Conservation (phyloP, 2,888 invertebrate species). For the Diachrysia chrysitis region DNA sequence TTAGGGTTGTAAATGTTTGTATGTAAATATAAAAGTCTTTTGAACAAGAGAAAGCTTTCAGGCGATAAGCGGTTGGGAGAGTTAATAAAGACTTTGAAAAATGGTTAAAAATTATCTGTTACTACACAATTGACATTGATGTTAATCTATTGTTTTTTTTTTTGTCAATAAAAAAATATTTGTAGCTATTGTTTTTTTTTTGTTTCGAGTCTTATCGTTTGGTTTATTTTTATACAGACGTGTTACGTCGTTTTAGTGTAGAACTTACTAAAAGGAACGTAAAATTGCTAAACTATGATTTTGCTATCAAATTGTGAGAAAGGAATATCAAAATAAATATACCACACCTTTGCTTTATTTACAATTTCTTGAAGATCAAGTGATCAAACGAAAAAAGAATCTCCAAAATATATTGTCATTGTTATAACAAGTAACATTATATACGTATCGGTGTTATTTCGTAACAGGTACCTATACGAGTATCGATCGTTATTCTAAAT, state of each 20-base stretch:
- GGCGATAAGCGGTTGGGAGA: not conserved
- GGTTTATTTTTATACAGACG: too few relatives aligned
- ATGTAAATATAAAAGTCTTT: not conserved
- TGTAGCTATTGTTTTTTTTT: not conserved
- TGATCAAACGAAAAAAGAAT: not conserved
- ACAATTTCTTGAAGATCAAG: not conserved
- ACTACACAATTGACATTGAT: not conserved
- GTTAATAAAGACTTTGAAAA: slow-evolving; percentile 1
- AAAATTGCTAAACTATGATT: not conserved
- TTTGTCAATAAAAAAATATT: not conserved
- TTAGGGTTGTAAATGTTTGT: slow-evolving; percentile 7
- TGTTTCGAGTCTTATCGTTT: not conserved
- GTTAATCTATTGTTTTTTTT: not conserved
- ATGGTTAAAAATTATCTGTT: not conserved
- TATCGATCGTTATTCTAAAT: slow-evolving; percentile 56
- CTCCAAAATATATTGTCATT: not conserved
- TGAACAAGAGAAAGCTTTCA: slow-evolving; percentile 6
- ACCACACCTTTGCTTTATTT: not conserved
- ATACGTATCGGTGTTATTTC: not conserved
- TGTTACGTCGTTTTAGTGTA: not conserved
- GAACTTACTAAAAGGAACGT: not conserved
- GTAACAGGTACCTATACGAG: slow-evolving; percentile 5
- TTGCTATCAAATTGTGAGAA: too few relatives aligned
- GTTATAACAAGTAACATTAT: not conserved
- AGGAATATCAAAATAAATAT: too few relatives aligned